Conservation (phyloP, 1,140 invertebrate species). For the Halesus radiatus region DNA sequence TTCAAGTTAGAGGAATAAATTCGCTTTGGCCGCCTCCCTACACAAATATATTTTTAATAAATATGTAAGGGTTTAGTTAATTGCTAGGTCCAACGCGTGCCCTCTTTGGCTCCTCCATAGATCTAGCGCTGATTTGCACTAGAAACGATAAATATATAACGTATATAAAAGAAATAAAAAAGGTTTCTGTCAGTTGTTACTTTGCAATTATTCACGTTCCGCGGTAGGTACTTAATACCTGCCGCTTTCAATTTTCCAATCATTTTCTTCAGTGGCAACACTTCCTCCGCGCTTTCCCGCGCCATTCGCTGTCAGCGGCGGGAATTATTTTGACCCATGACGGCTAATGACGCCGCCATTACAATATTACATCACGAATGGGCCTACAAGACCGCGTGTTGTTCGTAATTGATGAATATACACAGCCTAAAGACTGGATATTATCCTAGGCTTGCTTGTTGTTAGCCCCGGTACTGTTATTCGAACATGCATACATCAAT, state of each 20-base stretch:
- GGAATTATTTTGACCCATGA: constrained; percentile 8
- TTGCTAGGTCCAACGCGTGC: too few relatives aligned
- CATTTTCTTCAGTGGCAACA: constrained; percentile 1
- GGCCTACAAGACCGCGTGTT: constrained; percentile 8
- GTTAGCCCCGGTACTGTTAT: constrained; percentile 13
- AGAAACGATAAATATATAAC: too few relatives aligned
- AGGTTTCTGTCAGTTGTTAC: too few relatives aligned
- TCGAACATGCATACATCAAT: neutral
- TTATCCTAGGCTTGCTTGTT: neutral
- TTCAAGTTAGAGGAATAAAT: too few relatives aligned
- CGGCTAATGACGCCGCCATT: constrained; percentile 51
- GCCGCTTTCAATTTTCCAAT: constrained; percentile 6
- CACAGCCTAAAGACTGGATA: constrained; percentile 4
- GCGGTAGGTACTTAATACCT: neutral
- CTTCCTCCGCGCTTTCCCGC: constrained; percentile 14
- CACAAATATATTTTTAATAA: too few relatives aligned
- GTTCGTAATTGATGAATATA: constrained; percentile 24
- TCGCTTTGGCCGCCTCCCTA: too few relatives aligned
- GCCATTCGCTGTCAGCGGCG: constrained; percentile 1
- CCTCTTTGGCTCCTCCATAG: too few relatives aligned
- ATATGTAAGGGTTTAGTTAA: too few relatives aligned
- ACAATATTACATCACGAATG: constrained; percentile 46
- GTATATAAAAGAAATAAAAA: too few relatives aligned
- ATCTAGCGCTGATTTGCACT: too few relatives aligned
- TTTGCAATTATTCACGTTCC: too few relatives aligned